phyloP scores from a whole-genome alignment of 2,888 invertebrate genomes.

The Cryptophagus acutangulus region DNA sequence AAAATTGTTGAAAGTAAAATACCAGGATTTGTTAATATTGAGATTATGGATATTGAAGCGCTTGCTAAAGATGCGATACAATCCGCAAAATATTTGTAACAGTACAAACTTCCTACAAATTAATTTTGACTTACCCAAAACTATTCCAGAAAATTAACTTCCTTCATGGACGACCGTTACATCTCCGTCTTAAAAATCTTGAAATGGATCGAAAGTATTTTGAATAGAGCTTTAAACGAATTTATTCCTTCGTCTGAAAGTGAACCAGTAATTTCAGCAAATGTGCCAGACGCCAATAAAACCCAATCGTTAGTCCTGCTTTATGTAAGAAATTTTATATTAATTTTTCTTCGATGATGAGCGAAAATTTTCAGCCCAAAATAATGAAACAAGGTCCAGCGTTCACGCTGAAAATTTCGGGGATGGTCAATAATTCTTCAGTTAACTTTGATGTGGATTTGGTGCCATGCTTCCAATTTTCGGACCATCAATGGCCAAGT shows the following conservation, averaged over 20 bases:
- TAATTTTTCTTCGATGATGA: background rate
- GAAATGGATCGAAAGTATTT: constrained; percentile 53
- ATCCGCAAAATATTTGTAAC: background rate
- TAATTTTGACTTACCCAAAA: background rate
- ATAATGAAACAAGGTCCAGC: constrained; percentile 45
- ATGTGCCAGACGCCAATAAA: background rate
- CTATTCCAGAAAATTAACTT: no score
- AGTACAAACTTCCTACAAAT: background rate
- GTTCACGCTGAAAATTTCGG: constrained; percentile 49
- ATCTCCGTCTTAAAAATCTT: constrained; percentile 51
- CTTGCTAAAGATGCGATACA: no score
- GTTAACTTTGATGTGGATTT: constrained; percentile 42
- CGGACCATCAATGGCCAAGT: constrained; percentile 35
- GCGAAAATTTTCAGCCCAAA: constrained; percentile 1
- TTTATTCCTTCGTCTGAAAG: constrained; percentile 11
- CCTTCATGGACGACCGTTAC: constrained; percentile 47
- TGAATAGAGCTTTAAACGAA: constrained; percentile 48
- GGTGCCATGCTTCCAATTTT: constrained; percentile 40
- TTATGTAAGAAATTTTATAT: background rate
- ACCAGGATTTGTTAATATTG: constrained; percentile 51
- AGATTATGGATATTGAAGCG: no score
- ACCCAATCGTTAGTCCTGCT: background rate
- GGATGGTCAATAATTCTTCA: constrained; percentile 22
- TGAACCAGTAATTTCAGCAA: constrained; percentile 13
- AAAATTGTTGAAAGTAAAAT: constrained; percentile 29